A percentile compares a stretch with the other conserved stretches of the same genome.
Conservation (phyloP, 1,140 invertebrate genomes). For the Neelides sp. region DNA sequence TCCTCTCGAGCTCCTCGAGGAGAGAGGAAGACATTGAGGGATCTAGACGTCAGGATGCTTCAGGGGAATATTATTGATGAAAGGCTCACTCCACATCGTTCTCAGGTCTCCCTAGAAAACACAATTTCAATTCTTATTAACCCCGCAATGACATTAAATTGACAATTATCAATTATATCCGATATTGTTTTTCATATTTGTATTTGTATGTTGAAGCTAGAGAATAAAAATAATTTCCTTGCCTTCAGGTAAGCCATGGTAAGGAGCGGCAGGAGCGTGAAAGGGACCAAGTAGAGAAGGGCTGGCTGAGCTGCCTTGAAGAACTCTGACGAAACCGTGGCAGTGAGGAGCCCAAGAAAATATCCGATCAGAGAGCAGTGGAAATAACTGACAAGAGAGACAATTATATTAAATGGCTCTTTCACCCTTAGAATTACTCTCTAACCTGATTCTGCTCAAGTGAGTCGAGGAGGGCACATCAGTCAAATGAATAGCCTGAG, state of each 20-base stretch:
- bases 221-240: slow-evolving; percentile 30
- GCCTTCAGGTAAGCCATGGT: slow-evolving; percentile 97
- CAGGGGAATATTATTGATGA: slow-evolving; percentile 62
- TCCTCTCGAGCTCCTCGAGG: no score
- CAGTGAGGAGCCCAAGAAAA: slow-evolving; percentile 89
- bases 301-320: slow-evolving; percentile 97
- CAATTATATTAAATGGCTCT: background rate
- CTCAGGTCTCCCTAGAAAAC: slow-evolving; percentile 73
- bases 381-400: slow-evolving; percentile 54
- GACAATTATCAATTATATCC: background rate
- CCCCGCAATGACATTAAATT: slow-evolving; percentile 8
- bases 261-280: slow-evolving; percentile 84
- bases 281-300: slow-evolving; percentile 89
- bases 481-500: slow-evolving; percentile 52
- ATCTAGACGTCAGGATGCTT: slow-evolving; percentile 63
- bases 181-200: slow-evolving; percentile 13
- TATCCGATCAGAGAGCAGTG: slow-evolving; percentile 96
- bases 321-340: slow-evolving; percentile 90
- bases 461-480: slow-evolving; percentile 63
- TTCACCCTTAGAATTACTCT: no score
- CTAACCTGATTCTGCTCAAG: slow-evolving; percentile 49
- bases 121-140: no score
- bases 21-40: slow-evolving; percentile 4
- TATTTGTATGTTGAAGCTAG: no score
- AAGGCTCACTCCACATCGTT: slow-evolving; percentile 96